A percentile compares a stretch with the other conserved stretches of the same genome.
These are phyloP conservation scores for Calyptomena viridis DNA, from an alignment of 2,113 vertebrate genomes.

Conservation along the genomic window DNA sequence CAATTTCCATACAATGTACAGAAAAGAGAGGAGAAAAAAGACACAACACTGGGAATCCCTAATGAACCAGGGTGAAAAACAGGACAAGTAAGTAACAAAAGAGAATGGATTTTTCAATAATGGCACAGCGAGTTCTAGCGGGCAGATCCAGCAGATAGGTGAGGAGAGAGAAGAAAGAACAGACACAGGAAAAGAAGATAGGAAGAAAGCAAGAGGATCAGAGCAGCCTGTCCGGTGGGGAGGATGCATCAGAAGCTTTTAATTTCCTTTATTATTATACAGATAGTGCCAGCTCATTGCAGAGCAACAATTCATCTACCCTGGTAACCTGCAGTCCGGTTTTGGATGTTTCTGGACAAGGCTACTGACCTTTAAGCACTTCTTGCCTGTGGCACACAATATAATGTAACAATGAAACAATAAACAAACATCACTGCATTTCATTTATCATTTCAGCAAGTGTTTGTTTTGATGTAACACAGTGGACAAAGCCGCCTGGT, in stretches of 20 bases:
- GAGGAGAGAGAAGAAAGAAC: slow-evolving; percentile 4
- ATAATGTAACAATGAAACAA: neutral
- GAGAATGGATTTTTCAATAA: slow-evolving; percentile 49
- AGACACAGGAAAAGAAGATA: neutral
- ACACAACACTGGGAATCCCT: slow-evolving; percentile 20
- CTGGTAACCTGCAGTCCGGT: neutral
- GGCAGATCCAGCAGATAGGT: neutral
- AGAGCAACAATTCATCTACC: neutral
- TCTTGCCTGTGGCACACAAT: neutral
- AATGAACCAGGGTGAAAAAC: slow-evolving; percentile 23
- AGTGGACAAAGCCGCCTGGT: neutral
- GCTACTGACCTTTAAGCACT: slow-evolving; percentile 7
- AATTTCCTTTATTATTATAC: slow-evolving; percentile 26
- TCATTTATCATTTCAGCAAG: neutral
- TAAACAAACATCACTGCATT: neutral
- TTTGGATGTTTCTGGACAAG: neutral
- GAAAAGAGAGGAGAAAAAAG: neutral
- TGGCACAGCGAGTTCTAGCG: slow-evolving; percentile 15
- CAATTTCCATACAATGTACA: slow-evolving; percentile 28
- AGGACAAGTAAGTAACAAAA: slow-evolving; percentile 28
- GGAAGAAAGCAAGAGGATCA: neutral
- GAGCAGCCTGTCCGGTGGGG: neutral
- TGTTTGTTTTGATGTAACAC: neutral
- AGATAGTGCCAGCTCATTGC: slow-evolving; percentile 13
- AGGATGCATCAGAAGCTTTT: neutral